Evolutionary conservation across 2,888 invertebrate species (phyloP), one percentile per base, ranked within the genome.

Genomic region (Dorcus parallelipipedus): DNA sequence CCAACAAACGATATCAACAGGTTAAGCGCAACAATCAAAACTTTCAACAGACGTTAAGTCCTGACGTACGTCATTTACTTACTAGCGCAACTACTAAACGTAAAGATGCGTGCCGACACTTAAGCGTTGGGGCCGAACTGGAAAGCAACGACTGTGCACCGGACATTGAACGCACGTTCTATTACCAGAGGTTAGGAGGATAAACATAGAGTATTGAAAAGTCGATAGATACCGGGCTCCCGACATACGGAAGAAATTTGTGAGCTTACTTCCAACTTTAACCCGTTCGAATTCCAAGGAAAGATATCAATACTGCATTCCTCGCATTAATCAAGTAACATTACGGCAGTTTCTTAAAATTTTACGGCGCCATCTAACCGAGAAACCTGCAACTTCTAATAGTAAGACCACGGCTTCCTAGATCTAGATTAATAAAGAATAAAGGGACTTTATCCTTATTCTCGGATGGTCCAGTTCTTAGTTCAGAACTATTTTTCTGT

Each of bases 21-120:
- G 61, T 61, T 61, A 61, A 58, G 42, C 54, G 56, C 58, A 61
- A 56, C 58, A 61, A 55, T 61, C 49, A 51, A 58, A 60, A 45
- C 43, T 33, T 33, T 33, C 6, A 33, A 33, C 26, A 33, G 26
- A 33, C 26, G 26, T 33, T 33, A 33, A 33, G 3, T 33, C 26
- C 6, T 33, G 7, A 33, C 26, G 6, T 33, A 33, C 26, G 26
- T 33, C 26, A 33, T 33, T 33, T 33, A 33, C 26, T 33, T 33
- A 33, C 26, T 33, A 33, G 26, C 6, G 26, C 26, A 33, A 33
- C 26, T 33, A 33, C 6, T 33, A 33, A 33, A 33, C 26, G 26
- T 33, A 33, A 33, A 33, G 26, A 33, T 33, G 26, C 3, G 26
- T 33, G 3, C 3, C 26, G 26, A 7, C 3, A 33, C 26, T 33